Percentiles rank a stretch among this genome's conserved stretches.
Conservation (phyloP, 30 jellyfish, hydroid and myxozoan species). For the Hydractinia symbiolongicarpus region DNA sequence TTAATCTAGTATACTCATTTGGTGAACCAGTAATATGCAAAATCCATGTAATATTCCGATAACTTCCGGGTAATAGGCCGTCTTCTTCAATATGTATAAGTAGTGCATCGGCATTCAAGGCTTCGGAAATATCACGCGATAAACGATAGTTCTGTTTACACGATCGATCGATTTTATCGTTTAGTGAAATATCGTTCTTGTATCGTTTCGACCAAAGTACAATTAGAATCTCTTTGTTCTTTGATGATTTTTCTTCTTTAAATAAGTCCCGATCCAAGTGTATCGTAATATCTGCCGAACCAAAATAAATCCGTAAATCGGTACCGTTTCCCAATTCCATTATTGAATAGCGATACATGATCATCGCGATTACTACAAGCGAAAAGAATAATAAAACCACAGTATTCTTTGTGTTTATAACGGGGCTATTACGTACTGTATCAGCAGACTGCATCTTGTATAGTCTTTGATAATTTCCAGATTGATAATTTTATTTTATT, state of each 20-base stretch:
- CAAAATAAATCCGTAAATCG: background rate
- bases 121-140: constrained; percentile 9
- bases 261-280: background rate
- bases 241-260: background rate
- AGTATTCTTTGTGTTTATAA: no score
- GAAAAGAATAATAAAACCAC: no score
- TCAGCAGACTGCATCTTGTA: no score
- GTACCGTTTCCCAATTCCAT: background rate
- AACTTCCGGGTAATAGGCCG: background rate
- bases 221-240: background rate
- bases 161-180: no score
- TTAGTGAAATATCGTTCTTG: background rate
- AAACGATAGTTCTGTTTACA: background rate
- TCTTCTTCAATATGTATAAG: background rate
- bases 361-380: background rate
- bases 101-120: background rate
- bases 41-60: background rate
- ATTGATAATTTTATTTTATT: no score
- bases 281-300: constrained; percentile 3
- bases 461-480: no score
- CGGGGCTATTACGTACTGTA: no score
- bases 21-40: constrained; percentile 9
- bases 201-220: background rate
- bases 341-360: background rate
- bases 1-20: background rate